A percentile compares a stretch with the other conserved stretches of the same genome.
These are phyloP conservation scores for Coccyzus lansbergi DNA, from an alignment of 2,797 vertebrate genomes.

Conservation along the genomic window DNA sequence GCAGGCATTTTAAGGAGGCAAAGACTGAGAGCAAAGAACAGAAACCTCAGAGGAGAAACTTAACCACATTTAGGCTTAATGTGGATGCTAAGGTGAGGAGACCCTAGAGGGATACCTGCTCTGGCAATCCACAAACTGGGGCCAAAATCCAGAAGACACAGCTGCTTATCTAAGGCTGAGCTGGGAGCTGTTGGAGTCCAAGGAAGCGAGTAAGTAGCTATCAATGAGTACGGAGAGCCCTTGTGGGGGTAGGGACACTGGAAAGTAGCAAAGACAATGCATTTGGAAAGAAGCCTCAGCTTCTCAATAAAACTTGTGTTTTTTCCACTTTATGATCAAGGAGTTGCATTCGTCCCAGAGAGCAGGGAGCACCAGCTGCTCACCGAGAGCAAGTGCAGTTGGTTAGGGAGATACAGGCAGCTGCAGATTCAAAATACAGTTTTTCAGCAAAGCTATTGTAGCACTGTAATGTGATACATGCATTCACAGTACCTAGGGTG, in stretches of 20 bases:
- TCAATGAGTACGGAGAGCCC: constrained; percentile 1
- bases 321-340: constrained; percentile 55
- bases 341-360: not conserved
- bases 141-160: not conserved
- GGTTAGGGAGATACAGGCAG: not conserved
- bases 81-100: constrained; percentile 36
- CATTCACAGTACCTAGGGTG: not conserved
- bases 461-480: not conserved
- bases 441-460: not conserved
- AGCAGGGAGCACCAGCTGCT: constrained; percentile 35
- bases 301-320: constrained; percentile 35
- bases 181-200: not conserved
- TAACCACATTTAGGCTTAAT: constrained; percentile 37
- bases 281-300: not conserved
- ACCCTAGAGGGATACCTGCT: constrained; percentile 42
- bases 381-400: constrained; percentile 16
- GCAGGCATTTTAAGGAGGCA: constrained; percentile 36
- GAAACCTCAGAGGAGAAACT: not conserved
- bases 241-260: not conserved
- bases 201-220: constrained; percentile 13
- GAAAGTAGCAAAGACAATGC: not conserved
- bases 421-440: not conserved
- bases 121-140: not conserved
- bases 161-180: constrained; percentile 44
- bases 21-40: constrained; percentile 37